Conservation (phyloP, 2,797 vertebrate genomes). For the Mormyrops attenuatus region DNA sequence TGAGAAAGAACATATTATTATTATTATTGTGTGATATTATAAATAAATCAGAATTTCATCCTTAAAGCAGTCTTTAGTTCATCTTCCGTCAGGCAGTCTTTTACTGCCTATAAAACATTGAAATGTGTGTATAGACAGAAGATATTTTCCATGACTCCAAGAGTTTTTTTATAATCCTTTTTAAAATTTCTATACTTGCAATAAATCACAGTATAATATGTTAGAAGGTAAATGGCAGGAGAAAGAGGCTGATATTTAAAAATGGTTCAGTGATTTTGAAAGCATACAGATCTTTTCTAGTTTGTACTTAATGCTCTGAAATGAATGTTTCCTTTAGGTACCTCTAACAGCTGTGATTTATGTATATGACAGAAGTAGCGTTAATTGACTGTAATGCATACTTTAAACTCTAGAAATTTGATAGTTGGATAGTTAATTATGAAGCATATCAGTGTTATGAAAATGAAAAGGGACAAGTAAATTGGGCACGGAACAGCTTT, state of each 20-base stretch:
- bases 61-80: background rate
- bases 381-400: background rate
- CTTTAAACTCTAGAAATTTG: background rate
- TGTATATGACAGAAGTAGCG: background rate
- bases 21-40: constrained; percentile 6
- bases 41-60: background rate
- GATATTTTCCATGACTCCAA: background rate
- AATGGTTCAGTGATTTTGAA: background rate
- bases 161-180: background rate
- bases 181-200: background rate
- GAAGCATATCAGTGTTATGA: background rate
- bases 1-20: background rate
- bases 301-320: background rate
- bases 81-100: background rate
- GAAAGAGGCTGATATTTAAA: background rate
- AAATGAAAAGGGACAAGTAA: background rate
- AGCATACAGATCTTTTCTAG: background rate
- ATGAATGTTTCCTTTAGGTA: background rate
- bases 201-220: background rate
- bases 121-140: background rate
- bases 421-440: background rate
- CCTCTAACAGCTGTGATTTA: background rate
- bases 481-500: background rate
- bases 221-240: background rate
- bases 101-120: background rate